phyloP scores from a whole-genome alignment of 2,888 invertebrate genomes.

The Drosophila demipolita region DNA sequence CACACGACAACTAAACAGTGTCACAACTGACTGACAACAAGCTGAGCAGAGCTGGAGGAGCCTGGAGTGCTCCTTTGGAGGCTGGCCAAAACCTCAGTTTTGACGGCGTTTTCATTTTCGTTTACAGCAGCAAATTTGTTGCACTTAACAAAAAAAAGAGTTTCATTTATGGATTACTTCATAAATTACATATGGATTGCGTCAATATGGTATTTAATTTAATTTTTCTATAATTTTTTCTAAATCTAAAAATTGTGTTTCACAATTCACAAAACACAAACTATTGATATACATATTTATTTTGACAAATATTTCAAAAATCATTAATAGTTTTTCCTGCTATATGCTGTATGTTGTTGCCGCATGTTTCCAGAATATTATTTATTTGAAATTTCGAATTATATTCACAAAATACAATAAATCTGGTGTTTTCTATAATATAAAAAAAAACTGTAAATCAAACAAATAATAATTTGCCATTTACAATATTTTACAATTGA shows the following conservation, averaged over 20 bases:
- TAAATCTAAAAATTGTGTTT: not conserved
- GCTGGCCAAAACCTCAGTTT: constrained; percentile 1
- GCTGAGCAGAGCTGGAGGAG: constrained; percentile 9
- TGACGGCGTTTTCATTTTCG: constrained; percentile 44
- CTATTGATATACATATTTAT: not conserved
- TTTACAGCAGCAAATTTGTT: constrained; percentile 54
- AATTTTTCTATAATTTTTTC: not conserved
- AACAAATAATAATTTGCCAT: not conserved
- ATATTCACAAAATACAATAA: not conserved
- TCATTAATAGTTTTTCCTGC: not conserved
- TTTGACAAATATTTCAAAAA: not conserved
- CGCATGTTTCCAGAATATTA: not conserved
- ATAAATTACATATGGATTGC: too few relatives aligned
- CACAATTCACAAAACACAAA: not conserved
- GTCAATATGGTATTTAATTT: not conserved
- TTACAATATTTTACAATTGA: not conserved
- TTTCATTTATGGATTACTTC: not conserved
- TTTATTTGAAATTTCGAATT: not conserved
- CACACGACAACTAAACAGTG: constrained; percentile 61
- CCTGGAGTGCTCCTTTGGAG: constrained; percentile 6
- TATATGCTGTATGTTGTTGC: too few relatives aligned
- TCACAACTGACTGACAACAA: constrained; percentile 65
- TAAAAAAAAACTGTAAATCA: not conserved
- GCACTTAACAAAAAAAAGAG: constrained; percentile 4
- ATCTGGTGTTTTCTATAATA: not conserved